Conservation (phyloP, 92 coral and sea anemone species). For the Bergia sp. region DNA sequence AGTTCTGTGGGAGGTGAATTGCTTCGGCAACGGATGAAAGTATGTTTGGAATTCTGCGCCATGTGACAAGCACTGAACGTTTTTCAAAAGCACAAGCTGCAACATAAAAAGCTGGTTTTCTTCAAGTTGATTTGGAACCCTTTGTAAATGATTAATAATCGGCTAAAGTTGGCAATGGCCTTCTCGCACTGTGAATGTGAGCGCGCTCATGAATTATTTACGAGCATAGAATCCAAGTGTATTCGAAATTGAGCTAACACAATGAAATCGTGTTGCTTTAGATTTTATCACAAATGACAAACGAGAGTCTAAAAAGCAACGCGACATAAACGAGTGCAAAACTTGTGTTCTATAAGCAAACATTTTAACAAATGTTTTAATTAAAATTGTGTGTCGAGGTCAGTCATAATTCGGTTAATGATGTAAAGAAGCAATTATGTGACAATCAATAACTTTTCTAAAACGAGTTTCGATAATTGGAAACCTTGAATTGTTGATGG, state of each 20-base stretch:
- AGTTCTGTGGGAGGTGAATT: not conserved
- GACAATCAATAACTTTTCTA: not conserved
- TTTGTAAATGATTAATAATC: conserved; percentile 1
- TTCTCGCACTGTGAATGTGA: not conserved
- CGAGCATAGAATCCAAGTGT: conserved; percentile 3
- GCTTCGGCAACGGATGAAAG: conserved; percentile 30
- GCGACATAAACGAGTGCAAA: not conserved
- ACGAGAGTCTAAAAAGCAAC: not conserved
- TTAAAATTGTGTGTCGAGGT: not conserved
- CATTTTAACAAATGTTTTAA: conserved; percentile 10
- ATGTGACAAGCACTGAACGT: conserved; percentile 7
- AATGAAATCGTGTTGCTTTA: not conserved
- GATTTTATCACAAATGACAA: not conserved
- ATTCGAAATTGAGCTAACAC: not conserved
- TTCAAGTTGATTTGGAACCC: not conserved
- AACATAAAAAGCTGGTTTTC: not conserved
- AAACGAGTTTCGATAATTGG: conserved; percentile 12
- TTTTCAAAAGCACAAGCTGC: conserved; percentile 33
- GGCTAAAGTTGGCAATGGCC: not conserved
- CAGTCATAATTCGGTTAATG: not conserved
- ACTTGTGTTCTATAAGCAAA: not conserved
- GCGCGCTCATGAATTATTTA: conserved; percentile 21
- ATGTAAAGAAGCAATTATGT: conserved; percentile 21
- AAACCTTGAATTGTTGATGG: not conserved
- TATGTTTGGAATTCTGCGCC: conserved; percentile 40